Percentiles rank a stretch among this genome's conserved stretches.
Evolutionary conservation across 1,140 invertebrate genomes (phyloP).

Genomic region (Cydia pomonella): DNA sequence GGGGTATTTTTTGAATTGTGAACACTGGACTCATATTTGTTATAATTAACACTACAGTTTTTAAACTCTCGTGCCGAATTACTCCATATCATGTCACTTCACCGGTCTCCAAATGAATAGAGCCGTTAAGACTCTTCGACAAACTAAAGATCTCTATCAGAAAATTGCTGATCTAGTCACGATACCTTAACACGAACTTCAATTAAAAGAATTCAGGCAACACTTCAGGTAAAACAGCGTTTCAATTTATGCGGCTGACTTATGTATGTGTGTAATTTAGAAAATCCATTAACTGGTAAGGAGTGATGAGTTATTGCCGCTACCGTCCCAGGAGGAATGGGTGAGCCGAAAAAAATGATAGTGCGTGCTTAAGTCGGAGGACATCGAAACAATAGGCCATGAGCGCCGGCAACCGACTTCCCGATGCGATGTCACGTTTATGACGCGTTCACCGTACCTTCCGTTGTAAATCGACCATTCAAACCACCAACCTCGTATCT

Average conservation of each 20-base stretch:
- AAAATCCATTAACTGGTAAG: neutral
- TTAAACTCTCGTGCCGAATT: slow-evolving; percentile 36
- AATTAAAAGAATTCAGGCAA: slow-evolving; percentile 66
- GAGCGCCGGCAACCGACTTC: slow-evolving; percentile 55
- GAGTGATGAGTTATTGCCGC: neutral
- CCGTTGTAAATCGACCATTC: slow-evolving; percentile 46
- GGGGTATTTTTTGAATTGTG: slow-evolving; percentile 59
- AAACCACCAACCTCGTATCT: slow-evolving; percentile 1
- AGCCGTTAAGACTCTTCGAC: slow-evolving; percentile 60
- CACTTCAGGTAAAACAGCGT: slow-evolving; percentile 42
- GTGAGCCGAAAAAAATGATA: slow-evolving; percentile 54
- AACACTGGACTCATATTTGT: slow-evolving; percentile 62
- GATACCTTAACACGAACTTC: slow-evolving; percentile 58
- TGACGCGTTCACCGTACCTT: slow-evolving; percentile 51
- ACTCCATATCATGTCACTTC: slow-evolving; percentile 48
- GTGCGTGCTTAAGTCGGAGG: slow-evolving; percentile 62
- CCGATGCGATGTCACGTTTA: slow-evolving; percentile 59
- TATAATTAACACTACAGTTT: slow-evolving; percentile 25
- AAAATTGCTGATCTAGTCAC: slow-evolving; percentile 65
- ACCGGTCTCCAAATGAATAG: slow-evolving; percentile 54
- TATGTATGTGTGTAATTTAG: neutral
- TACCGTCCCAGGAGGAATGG: slow-evolving; percentile 55
- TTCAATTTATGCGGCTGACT: slow-evolving; percentile 44
- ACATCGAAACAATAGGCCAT: slow-evolving; percentile 67
- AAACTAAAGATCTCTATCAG: slow-evolving; percentile 66